Evolutionary conservation across 1,140 invertebrate species (phyloP), one percentile per base, ranked within the genome.

Genomic region (Aphelenchoides fujianensis): DNA sequence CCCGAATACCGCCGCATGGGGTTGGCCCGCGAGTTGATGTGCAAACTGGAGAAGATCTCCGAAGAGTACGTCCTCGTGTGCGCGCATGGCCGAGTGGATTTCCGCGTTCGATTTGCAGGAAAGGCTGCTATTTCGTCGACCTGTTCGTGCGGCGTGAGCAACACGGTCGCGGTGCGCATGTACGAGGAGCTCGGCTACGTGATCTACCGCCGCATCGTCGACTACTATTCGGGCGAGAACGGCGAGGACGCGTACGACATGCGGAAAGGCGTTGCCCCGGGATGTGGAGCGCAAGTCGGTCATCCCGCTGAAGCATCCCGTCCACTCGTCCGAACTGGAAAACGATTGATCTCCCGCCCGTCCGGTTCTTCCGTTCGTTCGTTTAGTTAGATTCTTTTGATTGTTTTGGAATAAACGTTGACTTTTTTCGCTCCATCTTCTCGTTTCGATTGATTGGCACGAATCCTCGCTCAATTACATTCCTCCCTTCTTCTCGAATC

Each of bases 211-310:
- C 92, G 92, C 53, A 94, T 98, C 59, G 86, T 98, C 61, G 94
- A 97, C 86, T 98, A 98, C 88, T 98, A 98, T 85, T 94, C 92
- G 54, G 93, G 93, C 36, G 92, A 94, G 86, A 66, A 63, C 23
- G 95, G 97, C 87, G 95, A 98, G 90, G 92, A 98, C 89, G 96
- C 95, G 73, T 98, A 92, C 89, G 95, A 93, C 95, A 98, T 98
- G 95, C 89, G 95, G 82, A 98, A 98, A 89, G 94, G 95, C 0
- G 87, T 97, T 79, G 93, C 94, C 0, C 88, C 92, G 86, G 95
- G 98, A 87, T 88, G 91, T 0, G 89, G n/a, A 92, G 73, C 94
- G 93, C 84, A 93, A 93, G 86, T 97, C 95, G 27, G 90, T 98
- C 23, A 90, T 97, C 87, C 94, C 95, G 41, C 86, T 97, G 78